These are phyloP conservation scores for Drosophila elegans DNA, from an alignment of 1,140 invertebrate genomes.

Conservation along the genomic window DNA sequence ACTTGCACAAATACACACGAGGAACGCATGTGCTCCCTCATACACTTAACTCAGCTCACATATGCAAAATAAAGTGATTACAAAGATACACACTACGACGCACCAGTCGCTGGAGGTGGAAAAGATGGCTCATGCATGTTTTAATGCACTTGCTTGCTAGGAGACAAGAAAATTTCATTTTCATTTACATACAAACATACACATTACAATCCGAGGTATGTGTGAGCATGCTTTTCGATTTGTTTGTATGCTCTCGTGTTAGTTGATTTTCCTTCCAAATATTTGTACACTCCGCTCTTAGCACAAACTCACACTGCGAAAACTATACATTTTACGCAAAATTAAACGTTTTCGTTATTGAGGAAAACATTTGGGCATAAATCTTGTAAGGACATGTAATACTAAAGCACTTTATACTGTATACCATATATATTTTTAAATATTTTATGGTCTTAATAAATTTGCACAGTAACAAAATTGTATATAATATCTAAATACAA, in stretches of 20 bases:
- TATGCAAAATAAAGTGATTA: constrained; percentile 81
- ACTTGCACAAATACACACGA: constrained; percentile 25
- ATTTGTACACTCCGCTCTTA: constrained; percentile 45
- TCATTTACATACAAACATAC: constrained; percentile 56
- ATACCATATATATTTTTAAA: not conserved
- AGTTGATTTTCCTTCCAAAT: constrained; percentile 53
- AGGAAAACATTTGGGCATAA: constrained; percentile 7
- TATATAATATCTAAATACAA: not conserved
- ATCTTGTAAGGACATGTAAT: not conserved
- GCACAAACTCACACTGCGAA: not conserved
- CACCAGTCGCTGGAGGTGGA: constrained; percentile 28
- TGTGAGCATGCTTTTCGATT: constrained; percentile 49
- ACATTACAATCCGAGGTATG: constrained; percentile 10
- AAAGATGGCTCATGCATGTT: constrained; percentile 60
- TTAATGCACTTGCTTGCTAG: constrained; percentile 62
- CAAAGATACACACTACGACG: constrained; percentile 56
- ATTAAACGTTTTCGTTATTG: constrained; percentile 41
- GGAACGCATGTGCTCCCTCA: constrained; percentile 29
- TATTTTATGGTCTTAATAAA: not conserved
- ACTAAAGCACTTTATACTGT: no score
- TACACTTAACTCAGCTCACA: constrained; percentile 71
- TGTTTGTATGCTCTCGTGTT: constrained; percentile 45
- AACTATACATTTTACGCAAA: constrained; percentile 50
- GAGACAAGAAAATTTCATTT: constrained; percentile 68
- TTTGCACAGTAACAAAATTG: not conserved